Conservation (phyloP, 1,140 invertebrate species). For the Homalodisca vitripennis region DNA sequence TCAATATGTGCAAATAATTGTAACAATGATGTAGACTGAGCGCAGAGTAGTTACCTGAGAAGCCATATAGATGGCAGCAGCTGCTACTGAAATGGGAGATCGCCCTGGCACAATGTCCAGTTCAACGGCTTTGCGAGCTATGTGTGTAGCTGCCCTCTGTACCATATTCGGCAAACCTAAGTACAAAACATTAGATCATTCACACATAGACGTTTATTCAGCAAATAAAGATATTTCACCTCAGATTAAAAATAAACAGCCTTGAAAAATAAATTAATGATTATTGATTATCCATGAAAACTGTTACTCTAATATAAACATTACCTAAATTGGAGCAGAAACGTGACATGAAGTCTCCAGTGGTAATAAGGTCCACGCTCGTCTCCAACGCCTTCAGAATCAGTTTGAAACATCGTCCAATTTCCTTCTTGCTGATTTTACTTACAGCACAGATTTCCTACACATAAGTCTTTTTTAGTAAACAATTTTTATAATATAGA, state of each 20-base stretch:
- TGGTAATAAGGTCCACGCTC: conserved; percentile 96
- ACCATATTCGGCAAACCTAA: conserved; percentile 82
- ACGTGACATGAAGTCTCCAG: conserved; percentile 96
- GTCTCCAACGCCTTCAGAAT: conserved; percentile 92
- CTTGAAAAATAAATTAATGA: no score
- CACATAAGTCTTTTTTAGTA: conserved; percentile 33
- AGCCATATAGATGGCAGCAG: conserved; percentile 99
- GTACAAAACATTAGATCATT: no score
- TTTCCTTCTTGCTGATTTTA: conserved; percentile 99
- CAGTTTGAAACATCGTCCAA: conserved; percentile 94
- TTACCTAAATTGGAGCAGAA: conserved; percentile 81
- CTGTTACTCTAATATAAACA: no score
- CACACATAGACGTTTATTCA: no score
- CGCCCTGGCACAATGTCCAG: conserved; percentile 97
- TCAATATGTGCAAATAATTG: no score
- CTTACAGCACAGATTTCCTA: conserved; percentile 96
- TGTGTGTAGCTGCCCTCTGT: conserved; percentile 94
- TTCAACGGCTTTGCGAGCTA: conserved; percentile 95
- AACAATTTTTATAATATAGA: neutral
- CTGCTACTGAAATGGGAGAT: conserved; percentile 98
- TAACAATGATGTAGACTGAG: no score
- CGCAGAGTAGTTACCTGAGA: conserved; percentile 87
- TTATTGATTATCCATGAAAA: no score
- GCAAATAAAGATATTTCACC: no score
- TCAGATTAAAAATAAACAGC: no score